Evolutionary conservation across 2,797 vertebrate genomes (phyloP), one percentile per base, ranked within the genome.

Genomic region (Rhinella marina): DNA sequence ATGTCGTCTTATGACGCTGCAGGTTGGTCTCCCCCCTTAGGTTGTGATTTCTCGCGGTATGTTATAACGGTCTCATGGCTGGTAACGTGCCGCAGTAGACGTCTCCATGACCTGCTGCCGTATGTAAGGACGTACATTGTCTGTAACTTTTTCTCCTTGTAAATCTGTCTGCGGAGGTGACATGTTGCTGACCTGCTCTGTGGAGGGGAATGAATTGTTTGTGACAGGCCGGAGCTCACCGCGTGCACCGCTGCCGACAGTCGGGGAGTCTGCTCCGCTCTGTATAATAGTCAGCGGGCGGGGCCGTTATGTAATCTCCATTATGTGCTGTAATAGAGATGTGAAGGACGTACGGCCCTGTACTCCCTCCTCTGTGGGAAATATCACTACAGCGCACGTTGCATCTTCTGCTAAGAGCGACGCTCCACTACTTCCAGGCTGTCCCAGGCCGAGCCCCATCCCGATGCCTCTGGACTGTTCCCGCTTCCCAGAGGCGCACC

Each of bases 191-290:
- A 73, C 86, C 86, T 56, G 70, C 17, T 19, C 85, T 81, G 52
- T 59, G 77, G 57, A 70, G 64, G 25, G 77, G 85, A 86, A 86
- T 19, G 8, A 57, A 86, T 81, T 10, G 21, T n/a, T 48, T 25
- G 50, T 86, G 85, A 86, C 85, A 86, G 85, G 41, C 75, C 29
- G 25, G n/a, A 66, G n/a, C n/a, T 29, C 68, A 70, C 27, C 68
- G 68, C 17, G 27, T 7, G 3, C 66, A 14, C 3, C 16, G 11
- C 66, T 68, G 25, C 66, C 29, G 11, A n/a, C 66, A 29, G 0
- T 10, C 68, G 7, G 27, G 66, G 64, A 27, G 17, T 14, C 25
- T 11, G 12, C 64, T 13, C 11, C 12, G 5, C 27, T 27, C 25
- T 16, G 64, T 27, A 68, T 27, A 3, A 14, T 13, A 12, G 10